Evolutionary conservation across 2,797 vertebrate species (phyloP).

Genomic region (Melopsittacus undulatus): DNA sequence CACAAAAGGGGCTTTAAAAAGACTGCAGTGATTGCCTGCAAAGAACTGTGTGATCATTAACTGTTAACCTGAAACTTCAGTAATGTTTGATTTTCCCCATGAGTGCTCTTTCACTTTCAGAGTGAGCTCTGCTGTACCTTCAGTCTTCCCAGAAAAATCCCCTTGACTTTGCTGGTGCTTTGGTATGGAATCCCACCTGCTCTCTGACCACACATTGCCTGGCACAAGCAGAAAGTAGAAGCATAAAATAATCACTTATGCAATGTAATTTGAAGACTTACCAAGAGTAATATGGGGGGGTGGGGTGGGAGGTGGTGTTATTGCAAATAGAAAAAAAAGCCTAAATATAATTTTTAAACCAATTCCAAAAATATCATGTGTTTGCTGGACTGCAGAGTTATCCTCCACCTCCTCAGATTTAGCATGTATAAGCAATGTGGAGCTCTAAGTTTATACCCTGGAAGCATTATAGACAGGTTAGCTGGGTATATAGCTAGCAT

Average conservation of each 20-base stretch:
- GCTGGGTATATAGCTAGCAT: not conserved
- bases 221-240: not conserved
- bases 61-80: slow-evolving; percentile 62
- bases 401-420: not conserved
- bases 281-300: not conserved
- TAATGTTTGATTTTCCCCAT: slow-evolving; percentile 54
- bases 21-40: slow-evolving; percentile 33
- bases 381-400: not conserved
- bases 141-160: not conserved
- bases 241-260: not conserved
- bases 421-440: not conserved
- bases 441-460: not conserved
- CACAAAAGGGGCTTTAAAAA: slow-evolving; percentile 34
- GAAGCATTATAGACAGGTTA: not conserved
- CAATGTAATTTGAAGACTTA: not conserved
- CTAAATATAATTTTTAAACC: not conserved
- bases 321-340: not conserved
- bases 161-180: not conserved
- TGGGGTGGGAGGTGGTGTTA: too few species aligned
- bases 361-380: not conserved
- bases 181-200: not conserved
- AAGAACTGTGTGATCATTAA: slow-evolving; percentile 55
- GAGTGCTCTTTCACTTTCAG: slow-evolving; percentile 21
- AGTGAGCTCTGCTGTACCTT: not conserved
- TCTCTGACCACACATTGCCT: not conserved